Conservation (phyloP, 2,797 vertebrate species). For the Botia kubotai region DNA sequence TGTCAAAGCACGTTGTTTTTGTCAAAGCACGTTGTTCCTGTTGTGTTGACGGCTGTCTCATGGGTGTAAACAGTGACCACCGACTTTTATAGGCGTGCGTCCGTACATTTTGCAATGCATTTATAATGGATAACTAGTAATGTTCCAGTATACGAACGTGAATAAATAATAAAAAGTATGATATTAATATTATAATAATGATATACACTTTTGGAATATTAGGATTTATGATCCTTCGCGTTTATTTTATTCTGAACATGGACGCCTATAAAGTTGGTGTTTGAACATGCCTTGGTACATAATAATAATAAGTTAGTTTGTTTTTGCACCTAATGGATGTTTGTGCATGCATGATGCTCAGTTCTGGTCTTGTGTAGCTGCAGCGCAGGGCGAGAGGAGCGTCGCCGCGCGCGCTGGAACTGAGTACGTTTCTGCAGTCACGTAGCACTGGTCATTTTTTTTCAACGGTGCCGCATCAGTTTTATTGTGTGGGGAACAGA, state of each 20-base stretch:
- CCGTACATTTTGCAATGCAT: background rate
- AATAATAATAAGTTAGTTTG: background rate
- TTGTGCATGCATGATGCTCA: background rate
- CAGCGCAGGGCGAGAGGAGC: slow-evolving; percentile 42
- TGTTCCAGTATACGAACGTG: background rate
- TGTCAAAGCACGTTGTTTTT: slow-evolving; percentile 11
- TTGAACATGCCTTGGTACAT: background rate
- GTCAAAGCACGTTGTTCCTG: background rate
- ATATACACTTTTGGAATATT: no score
- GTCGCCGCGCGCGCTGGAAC: slow-evolving; percentile 60
- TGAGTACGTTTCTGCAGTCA: slow-evolving; percentile 78
- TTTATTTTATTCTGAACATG: background rate
- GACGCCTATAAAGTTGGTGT: background rate
- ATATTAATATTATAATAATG: no score
- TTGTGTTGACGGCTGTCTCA: slow-evolving; percentile 10
- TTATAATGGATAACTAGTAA: background rate
- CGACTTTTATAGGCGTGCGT: background rate
- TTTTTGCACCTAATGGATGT: no score
- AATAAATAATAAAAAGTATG: background rate
- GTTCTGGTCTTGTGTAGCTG: slow-evolving; percentile 6
- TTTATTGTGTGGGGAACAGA: slow-evolving; percentile 2
- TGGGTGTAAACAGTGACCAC: slow-evolving; percentile 1
- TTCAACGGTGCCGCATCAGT: slow-evolving; percentile 15
- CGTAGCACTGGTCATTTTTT: slow-evolving; percentile 71
- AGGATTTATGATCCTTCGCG: background rate